phyloP scores from a whole-genome alignment of 2,888 invertebrate species.

The Callosobruchus maculatus region DNA sequence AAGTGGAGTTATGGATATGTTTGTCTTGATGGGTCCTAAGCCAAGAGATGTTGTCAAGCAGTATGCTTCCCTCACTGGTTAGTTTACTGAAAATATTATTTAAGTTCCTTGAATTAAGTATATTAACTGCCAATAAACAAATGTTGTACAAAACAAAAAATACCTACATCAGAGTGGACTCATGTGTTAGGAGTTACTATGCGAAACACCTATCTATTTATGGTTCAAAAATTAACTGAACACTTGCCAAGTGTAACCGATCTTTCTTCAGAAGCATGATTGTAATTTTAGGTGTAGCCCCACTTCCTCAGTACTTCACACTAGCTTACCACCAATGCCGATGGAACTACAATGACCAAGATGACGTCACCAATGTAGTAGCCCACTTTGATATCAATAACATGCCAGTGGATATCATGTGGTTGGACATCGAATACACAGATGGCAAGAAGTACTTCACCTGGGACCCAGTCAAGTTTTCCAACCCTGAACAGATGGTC shows the following conservation, averaged over 20 bases:
- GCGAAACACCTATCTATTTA: too few relatives aligned
- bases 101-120: too few relatives aligned
- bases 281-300: conserved; percentile 54
- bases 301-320: conserved; percentile 87
- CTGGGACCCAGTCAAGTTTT: conserved; percentile 91
- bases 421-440: conserved; percentile 99
- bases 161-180: too few relatives aligned
- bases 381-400: conserved; percentile 89
- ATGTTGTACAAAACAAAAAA: too few relatives aligned
- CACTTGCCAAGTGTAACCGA: too few relatives aligned
- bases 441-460: conserved; percentile 98
- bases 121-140: too few relatives aligned
- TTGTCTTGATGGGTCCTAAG: conserved; percentile 84
- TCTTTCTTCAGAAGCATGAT: too few relatives aligned
- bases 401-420: conserved; percentile 92
- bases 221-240: too few relatives aligned
- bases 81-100: neutral
- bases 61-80: conserved; percentile 84
- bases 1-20: conserved; percentile 89
- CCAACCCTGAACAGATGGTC: conserved; percentile 83
- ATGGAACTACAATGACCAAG: conserved; percentile 99
- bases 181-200: too few relatives aligned
- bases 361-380: conserved; percentile 82
- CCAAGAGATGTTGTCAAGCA: conserved; percentile 85
- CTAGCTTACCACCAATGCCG: conserved; percentile 95